Evolutionary conservation across 2,113 vertebrate genomes (phyloP).

Genomic region (Otolemur garnettii): DNA sequence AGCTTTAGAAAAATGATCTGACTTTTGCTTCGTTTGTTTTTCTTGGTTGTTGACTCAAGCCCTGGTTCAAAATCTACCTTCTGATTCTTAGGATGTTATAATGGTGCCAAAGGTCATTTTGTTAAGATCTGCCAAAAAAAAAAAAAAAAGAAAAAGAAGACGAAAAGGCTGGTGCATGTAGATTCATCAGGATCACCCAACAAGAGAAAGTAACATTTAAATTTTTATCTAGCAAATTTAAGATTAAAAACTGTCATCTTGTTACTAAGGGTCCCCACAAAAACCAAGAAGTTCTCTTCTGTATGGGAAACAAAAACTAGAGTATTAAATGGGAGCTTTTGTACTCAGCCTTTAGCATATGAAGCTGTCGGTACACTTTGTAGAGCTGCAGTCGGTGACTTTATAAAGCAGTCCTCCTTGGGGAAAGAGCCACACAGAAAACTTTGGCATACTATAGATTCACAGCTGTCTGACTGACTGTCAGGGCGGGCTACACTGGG

Average conservation of each 20-base stretch:
- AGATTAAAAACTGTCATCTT: background rate
- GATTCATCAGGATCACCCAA: background rate
- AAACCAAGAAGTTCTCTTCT: background rate
- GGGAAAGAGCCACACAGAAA: background rate
- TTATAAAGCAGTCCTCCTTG: background rate
- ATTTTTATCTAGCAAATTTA: background rate
- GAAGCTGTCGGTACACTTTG: background rate
- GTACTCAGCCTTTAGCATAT: background rate
- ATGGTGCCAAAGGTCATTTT: background rate
- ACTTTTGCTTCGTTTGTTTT: too few relatives aligned
- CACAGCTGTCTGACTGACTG: background rate
- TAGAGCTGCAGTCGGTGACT: background rate
- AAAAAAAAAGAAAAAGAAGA: background rate
- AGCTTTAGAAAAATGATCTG: background rate
- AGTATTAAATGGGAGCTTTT: background rate
- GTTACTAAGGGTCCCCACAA: background rate
- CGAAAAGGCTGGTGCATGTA: background rate
- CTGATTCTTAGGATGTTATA: background rate
- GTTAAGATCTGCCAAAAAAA: background rate
- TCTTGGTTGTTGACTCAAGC: background rate
- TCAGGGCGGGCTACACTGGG: background rate
- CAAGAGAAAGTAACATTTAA: background rate
- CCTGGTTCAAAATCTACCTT: constrained; percentile 52
- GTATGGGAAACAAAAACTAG: background rate
- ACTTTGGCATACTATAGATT: background rate